Evolutionary conservation across 2,888 invertebrate species (phyloP).

Genomic region (Leptinotarsa haldemani): DNA sequence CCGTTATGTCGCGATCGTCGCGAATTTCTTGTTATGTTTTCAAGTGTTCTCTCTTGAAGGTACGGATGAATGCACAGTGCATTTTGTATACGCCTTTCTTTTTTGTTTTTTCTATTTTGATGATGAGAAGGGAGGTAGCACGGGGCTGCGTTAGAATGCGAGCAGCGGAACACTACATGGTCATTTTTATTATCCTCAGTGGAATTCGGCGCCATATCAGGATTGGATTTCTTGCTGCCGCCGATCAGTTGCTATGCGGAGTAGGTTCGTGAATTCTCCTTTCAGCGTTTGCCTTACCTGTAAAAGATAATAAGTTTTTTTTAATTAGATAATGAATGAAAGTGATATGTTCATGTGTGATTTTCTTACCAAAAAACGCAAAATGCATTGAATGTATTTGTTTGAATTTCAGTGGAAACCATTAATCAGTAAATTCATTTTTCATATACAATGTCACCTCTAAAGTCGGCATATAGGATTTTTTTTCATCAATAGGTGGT

Average conservation of each 20-base stretch:
- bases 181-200: constrained; percentile 49
- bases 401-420: too few species aligned
- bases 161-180: constrained; percentile 61
- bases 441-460: too few species aligned
- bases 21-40: constrained; percentile 28
- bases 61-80: constrained; percentile 26
- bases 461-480: too few species aligned
- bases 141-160: constrained; percentile 54
- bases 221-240: constrained; percentile 67
- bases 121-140: constrained; percentile 55
- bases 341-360: too few species aligned
- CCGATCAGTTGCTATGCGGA: constrained; percentile 87
- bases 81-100: constrained; percentile 27
- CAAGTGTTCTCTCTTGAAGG: constrained; percentile 27
- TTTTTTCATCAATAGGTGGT: too few species aligned
- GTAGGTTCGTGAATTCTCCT: constrained; percentile 88
- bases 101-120: constrained; percentile 5
- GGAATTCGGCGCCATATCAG: constrained; percentile 59
- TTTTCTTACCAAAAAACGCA: too few species aligned
- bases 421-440: too few species aligned
- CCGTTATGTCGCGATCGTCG: constrained; percentile 57
- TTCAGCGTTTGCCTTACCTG: constrained; percentile 93
- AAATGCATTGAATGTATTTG: too few species aligned
- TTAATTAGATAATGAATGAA: too few species aligned
- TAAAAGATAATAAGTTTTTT: constrained; percentile 49